Base-by-base conservation (phyloP, 2,113 vertebrate genomes). In the Calyptommatus sinebrachiatus region DNA sequence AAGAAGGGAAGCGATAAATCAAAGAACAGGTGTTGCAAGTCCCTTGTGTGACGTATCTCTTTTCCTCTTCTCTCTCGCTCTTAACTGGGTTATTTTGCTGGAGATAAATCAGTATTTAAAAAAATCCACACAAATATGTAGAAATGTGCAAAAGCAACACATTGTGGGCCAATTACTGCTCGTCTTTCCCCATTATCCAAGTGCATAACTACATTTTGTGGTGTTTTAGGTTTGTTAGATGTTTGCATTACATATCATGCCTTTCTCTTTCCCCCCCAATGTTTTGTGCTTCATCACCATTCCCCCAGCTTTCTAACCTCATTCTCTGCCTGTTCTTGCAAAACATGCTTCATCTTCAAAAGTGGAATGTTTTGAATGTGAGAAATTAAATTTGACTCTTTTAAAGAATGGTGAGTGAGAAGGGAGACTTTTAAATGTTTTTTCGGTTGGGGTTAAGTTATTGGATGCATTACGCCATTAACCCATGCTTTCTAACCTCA, bases 1-100 rank as follows among this genome's bases (percentile, higher is more conserved):
- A 31, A 77, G 57, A 18, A 60, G 69, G 73, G 60, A 69, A 22
- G 63, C 69, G 46, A 80, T 84, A 84, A 84, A 84, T 84, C 83
- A 84, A 61, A 73, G 78, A 76, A 73, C 83, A 77, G 73, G 73
- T 84, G 83, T 77, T 66, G 29, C 3, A n/a, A 14, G 53, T 76
- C 61, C 73, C 77, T 10, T 69, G 72, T 29, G 53, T 16, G 1
- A 5, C 8, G 57, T 21, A 18, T 69, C 71, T 60, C 14, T 28
- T 9, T 45, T 11, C 24, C 9, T 16, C 28, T 11, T 45, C 65
- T 9, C 26, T 11, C 48, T 16, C n/a, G 22, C 8, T 78, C 45
- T 73, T 74, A 69, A 70, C 65, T 73, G 71, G 76, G 82, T 78
- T 73, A 83, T 74, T 78, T 48, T 61, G 67, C 31, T 67, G 4